Evolutionary conservation across 2,888 invertebrate genomes (phyloP).

Genomic region (Helicoverpa assulta): DNA sequence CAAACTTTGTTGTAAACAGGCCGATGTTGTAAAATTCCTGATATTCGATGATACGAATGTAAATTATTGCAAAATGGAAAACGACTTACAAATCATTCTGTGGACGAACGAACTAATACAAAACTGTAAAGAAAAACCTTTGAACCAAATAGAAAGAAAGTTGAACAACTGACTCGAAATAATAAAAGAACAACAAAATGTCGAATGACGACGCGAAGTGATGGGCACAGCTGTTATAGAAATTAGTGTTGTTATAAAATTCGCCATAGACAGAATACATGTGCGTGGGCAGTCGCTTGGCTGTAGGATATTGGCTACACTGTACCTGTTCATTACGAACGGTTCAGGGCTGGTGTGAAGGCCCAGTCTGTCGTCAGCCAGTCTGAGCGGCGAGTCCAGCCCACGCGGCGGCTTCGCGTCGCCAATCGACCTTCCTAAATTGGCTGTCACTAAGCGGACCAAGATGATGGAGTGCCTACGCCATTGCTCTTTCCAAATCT

Average conservation of each 20-base stretch:
- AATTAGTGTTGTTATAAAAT: slow-evolving; percentile 10
- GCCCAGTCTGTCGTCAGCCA: not conserved
- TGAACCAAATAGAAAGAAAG: not conserved
- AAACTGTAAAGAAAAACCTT: not conserved
- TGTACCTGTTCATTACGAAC: slow-evolving; percentile 52
- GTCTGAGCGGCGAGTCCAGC: not conserved
- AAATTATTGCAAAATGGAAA: not conserved
- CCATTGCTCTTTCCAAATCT: slow-evolving; percentile 7
- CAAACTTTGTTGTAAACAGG: not conserved
- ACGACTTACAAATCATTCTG: not conserved
- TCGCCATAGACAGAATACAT: slow-evolving; percentile 20
- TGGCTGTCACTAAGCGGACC: slow-evolving; percentile 4
- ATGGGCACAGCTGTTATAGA: not conserved
- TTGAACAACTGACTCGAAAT: not conserved
- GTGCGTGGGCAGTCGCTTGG: slow-evolving; percentile 30
- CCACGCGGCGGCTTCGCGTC: not conserved
- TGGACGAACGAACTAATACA: not conserved
- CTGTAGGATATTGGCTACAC: slow-evolving; percentile 14
- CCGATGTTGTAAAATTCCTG: not conserved
- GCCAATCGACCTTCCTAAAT: slow-evolving; percentile 3
- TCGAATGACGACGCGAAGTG: slow-evolving; percentile 1
- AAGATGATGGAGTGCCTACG: not conserved
- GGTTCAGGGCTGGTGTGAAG: slow-evolving; percentile 16
- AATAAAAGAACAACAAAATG: not conserved
- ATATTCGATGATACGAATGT: not conserved